Percentiles rank a stretch among this genome's conserved stretches.
Evolutionary conservation across 2,888 invertebrate genomes (phyloP).

Genomic region (Nymphalis urticae): DNA sequence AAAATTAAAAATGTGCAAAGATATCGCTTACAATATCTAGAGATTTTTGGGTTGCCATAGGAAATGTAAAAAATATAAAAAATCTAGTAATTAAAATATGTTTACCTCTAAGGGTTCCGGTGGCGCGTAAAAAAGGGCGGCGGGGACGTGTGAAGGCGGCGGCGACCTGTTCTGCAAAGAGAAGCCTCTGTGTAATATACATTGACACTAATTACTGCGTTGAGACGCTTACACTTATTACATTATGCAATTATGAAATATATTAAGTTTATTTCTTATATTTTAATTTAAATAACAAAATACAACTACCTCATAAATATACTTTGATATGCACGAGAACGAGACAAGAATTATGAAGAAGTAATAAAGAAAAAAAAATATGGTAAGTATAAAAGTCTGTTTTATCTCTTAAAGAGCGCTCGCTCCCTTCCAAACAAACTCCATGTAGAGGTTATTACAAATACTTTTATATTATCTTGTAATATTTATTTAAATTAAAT

Average conservation of each 20-base stretch:
- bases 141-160: slow-evolving; percentile 71
- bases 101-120: slow-evolving; percentile 74
- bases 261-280: background rate
- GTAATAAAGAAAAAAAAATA: background rate
- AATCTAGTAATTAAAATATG: background rate
- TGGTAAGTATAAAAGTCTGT: background rate
- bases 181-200: slow-evolving; percentile 63
- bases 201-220: slow-evolving; percentile 15
- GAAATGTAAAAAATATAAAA: background rate
- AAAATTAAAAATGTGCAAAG: too few relatives aligned
- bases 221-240: background rate
- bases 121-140: slow-evolving; percentile 71
- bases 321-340: too few relatives aligned
- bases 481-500: too few relatives aligned
- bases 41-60: background rate
- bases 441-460: too few relatives aligned
- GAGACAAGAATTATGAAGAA: background rate
- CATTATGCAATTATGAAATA: background rate
- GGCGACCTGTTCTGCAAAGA: slow-evolving; percentile 80
- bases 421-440: too few relatives aligned
- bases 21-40: too few relatives aligned
- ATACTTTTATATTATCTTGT: too few relatives aligned
- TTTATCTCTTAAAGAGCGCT: background rate
- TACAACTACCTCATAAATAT: too few relatives aligned
- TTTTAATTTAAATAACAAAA: background rate